Evolutionary conservation across 2,888 invertebrate genomes (phyloP).

Genomic region (Lepidocyrtoides sp.): DNA sequence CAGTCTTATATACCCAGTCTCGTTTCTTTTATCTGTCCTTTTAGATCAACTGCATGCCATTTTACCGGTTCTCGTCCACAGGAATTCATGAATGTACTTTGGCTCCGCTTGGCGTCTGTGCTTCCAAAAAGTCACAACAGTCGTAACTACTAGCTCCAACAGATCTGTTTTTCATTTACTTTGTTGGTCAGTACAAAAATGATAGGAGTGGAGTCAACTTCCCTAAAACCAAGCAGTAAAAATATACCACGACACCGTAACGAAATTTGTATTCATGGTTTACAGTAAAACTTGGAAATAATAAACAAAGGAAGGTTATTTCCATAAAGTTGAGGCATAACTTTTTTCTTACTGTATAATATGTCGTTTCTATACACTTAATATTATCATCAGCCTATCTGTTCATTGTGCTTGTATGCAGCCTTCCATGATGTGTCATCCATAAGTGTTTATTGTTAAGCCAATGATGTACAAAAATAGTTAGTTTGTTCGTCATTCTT

Average conservation of each 20-base stretch:
- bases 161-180: background rate
- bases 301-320: conserved; percentile 11
- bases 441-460: conserved; percentile 24
- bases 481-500: conserved; percentile 6
- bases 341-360: background rate
- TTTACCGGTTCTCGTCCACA: background rate
- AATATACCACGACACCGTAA: background rate
- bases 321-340: background rate
- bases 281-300: background rate
- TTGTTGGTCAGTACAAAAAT: background rate
- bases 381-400: background rate
- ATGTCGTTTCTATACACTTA: background rate
- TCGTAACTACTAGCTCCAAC: background rate
- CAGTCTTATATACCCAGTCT: background rate
- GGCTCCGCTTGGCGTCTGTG: conserved; percentile 2
- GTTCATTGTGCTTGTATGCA: background rate
- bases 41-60: conserved; percentile 39
- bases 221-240: background rate
- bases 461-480: conserved; percentile 23
- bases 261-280: conserved; percentile 21
- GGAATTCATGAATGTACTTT: background rate
- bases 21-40: background rate
- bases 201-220: background rate
- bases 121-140: conserved; percentile 13
- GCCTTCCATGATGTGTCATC: background rate